These are phyloP conservation scores for Labrus mixtus DNA, from an alignment of 2,113 vertebrate species.

Conservation along the genomic window DNA sequence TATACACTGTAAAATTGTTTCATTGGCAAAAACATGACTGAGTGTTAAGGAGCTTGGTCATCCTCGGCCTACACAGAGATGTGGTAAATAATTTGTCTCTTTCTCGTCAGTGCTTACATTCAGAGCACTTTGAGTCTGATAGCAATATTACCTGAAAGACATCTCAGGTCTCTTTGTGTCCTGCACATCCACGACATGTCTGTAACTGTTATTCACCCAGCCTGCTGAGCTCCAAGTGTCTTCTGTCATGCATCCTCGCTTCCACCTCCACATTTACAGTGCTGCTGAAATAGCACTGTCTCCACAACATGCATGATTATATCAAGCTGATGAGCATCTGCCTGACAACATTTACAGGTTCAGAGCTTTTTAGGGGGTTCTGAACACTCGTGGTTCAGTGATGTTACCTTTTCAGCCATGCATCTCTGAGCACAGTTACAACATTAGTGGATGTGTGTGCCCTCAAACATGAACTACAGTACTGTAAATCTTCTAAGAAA, in stretches of 20 bases:
- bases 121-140: neutral
- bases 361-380: neutral
- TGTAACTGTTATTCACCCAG: conserved; percentile 43
- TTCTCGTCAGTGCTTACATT: neutral
- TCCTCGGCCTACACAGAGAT: neutral
- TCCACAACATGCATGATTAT: conserved; percentile 14
- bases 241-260: neutral
- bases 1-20: too few species aligned
- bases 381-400: neutral
- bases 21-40: too few species aligned
- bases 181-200: neutral
- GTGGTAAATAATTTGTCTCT: neutral
- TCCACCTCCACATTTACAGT: neutral
- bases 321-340: conserved; percentile 28
- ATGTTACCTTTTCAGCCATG: neutral
- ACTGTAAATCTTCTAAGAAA: neutral
- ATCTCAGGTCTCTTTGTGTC: neutral
- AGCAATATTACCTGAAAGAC: neutral
- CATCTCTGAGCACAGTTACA: conserved; percentile 16
- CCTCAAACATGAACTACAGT: neutral
- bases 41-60: neutral
- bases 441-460: too few species aligned
- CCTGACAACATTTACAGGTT: conserved; percentile 24
- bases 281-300: conserved; percentile 20
- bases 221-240: neutral